These are phyloP conservation scores for Beroe forskalii DNA, from an alignment of 37 sponge, comb jelly and placozoan genomes.

Conservation along the genomic window DNA sequence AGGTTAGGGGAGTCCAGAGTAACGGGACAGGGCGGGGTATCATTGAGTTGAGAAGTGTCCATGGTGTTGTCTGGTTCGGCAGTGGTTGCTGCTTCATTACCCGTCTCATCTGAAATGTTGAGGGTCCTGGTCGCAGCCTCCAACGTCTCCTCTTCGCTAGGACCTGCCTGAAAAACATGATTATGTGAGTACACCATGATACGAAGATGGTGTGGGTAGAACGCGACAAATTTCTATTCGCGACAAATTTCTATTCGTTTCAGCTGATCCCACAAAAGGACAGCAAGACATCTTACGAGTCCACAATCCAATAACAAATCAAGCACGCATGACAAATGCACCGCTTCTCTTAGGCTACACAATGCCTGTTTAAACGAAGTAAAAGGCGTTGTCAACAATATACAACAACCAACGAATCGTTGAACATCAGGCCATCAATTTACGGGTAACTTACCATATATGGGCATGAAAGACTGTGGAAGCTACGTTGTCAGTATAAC, in stretches of 20 bases:
- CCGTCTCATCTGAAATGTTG: neutral
- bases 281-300: too few relatives aligned
- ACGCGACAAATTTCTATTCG: too few relatives aligned
- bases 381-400: neutral
- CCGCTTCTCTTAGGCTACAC: too few relatives aligned
- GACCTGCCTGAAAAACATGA: slow-evolving; percentile 16
- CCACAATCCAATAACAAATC: too few relatives aligned
- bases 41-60: neutral
- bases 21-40: neutral
- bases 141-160: neutral
- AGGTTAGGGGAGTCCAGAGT: neutral
- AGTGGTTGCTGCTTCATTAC: too few relatives aligned
- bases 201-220: too few relatives aligned
- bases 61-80: neutral
- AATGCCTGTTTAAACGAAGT: too few relatives aligned
- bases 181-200: too few relatives aligned
- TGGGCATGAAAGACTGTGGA: slow-evolving; percentile 1
- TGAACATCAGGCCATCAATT: neutral
- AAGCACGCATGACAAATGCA: too few relatives aligned
- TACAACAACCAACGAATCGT: neutral
- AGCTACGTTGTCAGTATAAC: slow-evolving; percentile 48
- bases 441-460: slow-evolving; percentile 13
- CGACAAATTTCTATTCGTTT: too few relatives aligned
- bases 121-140: slow-evolving; percentile 21
- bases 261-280: too few relatives aligned